These are phyloP conservation scores for Trichogramma dendrolimi DNA, from an alignment of 2,888 invertebrate genomes.

Conservation along the genomic window DNA sequence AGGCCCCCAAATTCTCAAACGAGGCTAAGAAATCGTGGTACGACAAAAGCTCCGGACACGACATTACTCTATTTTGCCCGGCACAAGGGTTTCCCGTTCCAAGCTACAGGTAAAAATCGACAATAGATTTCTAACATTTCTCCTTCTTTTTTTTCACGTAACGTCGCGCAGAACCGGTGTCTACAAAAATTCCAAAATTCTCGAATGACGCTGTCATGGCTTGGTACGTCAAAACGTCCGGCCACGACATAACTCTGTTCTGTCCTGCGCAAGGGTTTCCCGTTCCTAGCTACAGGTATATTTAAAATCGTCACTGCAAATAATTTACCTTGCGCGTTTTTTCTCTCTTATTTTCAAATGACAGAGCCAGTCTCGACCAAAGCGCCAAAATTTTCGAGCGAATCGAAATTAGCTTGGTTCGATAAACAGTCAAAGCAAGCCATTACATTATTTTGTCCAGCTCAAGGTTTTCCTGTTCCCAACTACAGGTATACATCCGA, in stretches of 20 bases:
- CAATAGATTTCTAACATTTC: conserved; percentile 2
- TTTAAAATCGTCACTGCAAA: not conserved
- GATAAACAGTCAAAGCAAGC: conserved; percentile 61
- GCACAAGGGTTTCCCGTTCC: conserved; percentile 71
- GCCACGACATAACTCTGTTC: conserved; percentile 63
- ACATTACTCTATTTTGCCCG: conserved; percentile 67
- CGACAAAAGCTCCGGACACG: conserved; percentile 61
- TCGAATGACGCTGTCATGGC: conserved; percentile 46
- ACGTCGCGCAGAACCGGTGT: conserved; percentile 58
- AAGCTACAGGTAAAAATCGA: conserved; percentile 65
- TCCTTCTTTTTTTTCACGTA: not conserved
- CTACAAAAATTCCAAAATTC: conserved; percentile 56
- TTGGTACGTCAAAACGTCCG: conserved; percentile 63
- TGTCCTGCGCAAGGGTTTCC: conserved; percentile 73
- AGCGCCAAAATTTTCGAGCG: conserved; percentile 65
- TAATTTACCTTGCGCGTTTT: not conserved
- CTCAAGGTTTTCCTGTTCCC: conserved; percentile 69
- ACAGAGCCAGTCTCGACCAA: conserved; percentile 61
- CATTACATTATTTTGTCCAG: conserved; percentile 68
- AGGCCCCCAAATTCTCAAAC: conserved; percentile 65
- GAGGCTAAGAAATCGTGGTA: conserved; percentile 67
- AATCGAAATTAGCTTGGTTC: conserved; percentile 66
- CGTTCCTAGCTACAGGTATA: conserved; percentile 68
- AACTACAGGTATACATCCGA: conserved; percentile 63
- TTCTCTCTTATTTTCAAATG: conserved; percentile 1